A percentile compares a stretch with the other conserved stretches of the same genome.
Conservation (phyloP, 1,140 invertebrate genomes). For the Drosophila pandora region DNA sequence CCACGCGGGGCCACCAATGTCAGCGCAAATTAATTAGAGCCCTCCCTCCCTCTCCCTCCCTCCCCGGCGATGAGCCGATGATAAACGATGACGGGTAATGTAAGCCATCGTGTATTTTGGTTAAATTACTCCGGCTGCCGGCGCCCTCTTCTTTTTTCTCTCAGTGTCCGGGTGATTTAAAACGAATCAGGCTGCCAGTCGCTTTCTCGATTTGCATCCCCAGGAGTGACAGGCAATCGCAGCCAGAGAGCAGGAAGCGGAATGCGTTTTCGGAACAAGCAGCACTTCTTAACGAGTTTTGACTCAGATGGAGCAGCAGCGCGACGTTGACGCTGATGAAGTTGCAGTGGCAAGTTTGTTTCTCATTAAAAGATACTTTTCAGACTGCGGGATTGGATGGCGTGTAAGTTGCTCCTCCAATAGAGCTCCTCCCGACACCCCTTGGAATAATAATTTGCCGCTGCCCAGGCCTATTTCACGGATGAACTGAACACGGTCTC, state of each 20-base stretch:
- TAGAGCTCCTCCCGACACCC: neutral
- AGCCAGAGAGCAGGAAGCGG: neutral
- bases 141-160: conserved; percentile 8
- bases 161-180: neutral
- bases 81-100: conserved; percentile 15
- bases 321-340: neutral
- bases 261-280: neutral
- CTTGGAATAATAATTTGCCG: neutral
- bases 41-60: neutral
- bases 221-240: conserved; percentile 1
- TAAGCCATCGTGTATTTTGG: conserved; percentile 16
- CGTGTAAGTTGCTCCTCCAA: neutral
- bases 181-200: neutral
- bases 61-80: neutral
- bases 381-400: neutral
- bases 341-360: neutral
- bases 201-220: neutral
- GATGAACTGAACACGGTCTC: neutral
- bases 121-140: conserved; percentile 36
- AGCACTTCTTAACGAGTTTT: conserved; percentile 3
- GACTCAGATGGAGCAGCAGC: neutral
- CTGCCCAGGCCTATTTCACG: neutral
- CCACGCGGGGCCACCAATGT: conserved; percentile 24
- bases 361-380: neutral
- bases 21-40: conserved; percentile 61